Conservation (phyloP, 2,888 invertebrate species). For the Caenorhabditis doughertyi region DNA sequence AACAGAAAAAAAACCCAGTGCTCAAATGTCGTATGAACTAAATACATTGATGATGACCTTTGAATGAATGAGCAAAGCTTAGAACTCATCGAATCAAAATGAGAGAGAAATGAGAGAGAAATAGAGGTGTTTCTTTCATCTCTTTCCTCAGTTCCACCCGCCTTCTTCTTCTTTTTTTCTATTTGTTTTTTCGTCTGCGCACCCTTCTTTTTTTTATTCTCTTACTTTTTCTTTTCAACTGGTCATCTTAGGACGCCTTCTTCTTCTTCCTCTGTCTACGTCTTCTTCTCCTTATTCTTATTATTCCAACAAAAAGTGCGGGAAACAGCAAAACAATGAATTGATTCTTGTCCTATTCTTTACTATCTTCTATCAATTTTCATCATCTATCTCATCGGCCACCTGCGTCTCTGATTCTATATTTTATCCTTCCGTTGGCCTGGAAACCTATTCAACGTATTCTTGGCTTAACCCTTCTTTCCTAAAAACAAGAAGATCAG, state of each 20-base stretch:
- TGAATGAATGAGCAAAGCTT: slow-evolving; percentile 23
- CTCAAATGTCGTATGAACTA: slow-evolving; percentile 13
- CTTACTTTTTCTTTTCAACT: slow-evolving; percentile 17
- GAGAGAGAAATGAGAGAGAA: not conserved
- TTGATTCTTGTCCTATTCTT: slow-evolving; percentile 24
- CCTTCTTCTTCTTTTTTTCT: slow-evolving; percentile 13
- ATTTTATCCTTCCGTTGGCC: slow-evolving; percentile 13
- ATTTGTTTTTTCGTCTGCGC: slow-evolving; percentile 39
- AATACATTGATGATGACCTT: not conserved
- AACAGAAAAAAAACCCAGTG: not conserved
- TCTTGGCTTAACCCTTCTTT: slow-evolving; percentile 13
- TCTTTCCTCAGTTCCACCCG: not conserved
- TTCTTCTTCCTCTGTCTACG: slow-evolving; percentile 18
- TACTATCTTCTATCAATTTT: slow-evolving; percentile 9
- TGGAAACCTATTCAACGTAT: not conserved
- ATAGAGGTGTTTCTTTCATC: slow-evolving; percentile 3
- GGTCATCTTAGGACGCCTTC: slow-evolving; percentile 21
- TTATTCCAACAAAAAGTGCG: slow-evolving; percentile 26
- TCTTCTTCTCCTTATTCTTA: slow-evolving; percentile 11
- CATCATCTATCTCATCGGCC: slow-evolving; percentile 1
- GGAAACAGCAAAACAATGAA: slow-evolving; percentile 46
- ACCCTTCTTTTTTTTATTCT: not conserved
- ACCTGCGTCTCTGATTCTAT: not conserved
- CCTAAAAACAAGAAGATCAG: not conserved
- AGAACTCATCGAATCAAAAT: slow-evolving; percentile 26